Percentiles rank a stretch among this genome's conserved stretches.
Evolutionary conservation across 2,888 invertebrate genomes (phyloP).

Genomic region (Kryphioiulus occultus): DNA sequence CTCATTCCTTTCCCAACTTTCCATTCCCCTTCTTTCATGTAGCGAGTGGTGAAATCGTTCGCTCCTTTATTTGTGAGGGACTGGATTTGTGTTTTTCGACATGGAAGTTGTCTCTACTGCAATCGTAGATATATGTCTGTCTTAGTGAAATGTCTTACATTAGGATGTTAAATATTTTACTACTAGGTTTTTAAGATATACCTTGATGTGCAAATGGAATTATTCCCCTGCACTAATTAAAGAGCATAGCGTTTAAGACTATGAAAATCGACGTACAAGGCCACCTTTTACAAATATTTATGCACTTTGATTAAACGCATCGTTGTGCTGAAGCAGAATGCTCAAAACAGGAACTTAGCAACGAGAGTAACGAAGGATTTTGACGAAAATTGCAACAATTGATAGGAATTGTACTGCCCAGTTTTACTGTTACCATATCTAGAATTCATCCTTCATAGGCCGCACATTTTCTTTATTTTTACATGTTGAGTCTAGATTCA

Average conservation of each 20-base stretch:
- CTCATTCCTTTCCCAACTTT: not conserved
- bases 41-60: not conserved
- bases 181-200: not conserved
- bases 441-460: not conserved
- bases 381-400: not conserved
- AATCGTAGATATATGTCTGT: not conserved
- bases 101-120: not conserved
- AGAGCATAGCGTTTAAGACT: not conserved
- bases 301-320: not conserved
- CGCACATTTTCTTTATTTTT: not conserved
- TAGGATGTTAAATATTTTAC: not conserved
- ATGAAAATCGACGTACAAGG: not conserved
- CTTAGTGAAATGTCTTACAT: not conserved
- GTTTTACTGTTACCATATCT: not conserved
- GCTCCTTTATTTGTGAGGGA: not conserved
- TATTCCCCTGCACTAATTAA: not conserved
- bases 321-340: not conserved
- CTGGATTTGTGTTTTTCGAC: not conserved
- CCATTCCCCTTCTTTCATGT: not conserved
- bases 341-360: not conserved
- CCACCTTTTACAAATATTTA: not conserved
- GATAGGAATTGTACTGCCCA: not conserved
- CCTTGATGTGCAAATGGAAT: not conserved
- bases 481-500: not conserved
- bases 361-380: not conserved